Conservation (phyloP, 2,888 invertebrate genomes). For the Hylaea fasciaria region DNA sequence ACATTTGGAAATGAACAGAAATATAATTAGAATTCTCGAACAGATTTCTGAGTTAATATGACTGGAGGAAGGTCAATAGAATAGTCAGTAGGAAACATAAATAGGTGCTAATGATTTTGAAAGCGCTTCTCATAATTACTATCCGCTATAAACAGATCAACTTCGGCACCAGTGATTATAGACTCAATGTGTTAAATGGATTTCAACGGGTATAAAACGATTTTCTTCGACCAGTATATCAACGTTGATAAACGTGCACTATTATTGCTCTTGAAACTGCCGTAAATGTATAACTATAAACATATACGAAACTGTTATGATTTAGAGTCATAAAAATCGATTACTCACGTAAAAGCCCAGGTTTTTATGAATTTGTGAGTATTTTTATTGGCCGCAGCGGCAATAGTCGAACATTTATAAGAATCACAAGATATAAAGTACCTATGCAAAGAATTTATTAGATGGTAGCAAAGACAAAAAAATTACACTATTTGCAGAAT, state of each 20-base stretch:
- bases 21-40: conserved; percentile 27
- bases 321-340: conserved; percentile 15
- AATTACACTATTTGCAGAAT: too few relatives aligned
- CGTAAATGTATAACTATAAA: conserved; percentile 23
- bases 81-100: conserved; percentile 26
- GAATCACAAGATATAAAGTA: too few relatives aligned
- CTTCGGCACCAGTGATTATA: conserved; percentile 26
- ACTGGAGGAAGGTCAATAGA: conserved; percentile 15
- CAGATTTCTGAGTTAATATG: conserved; percentile 13
- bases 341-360: background rate
- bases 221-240: conserved; percentile 23
- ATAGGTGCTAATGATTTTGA: conserved; percentile 26
- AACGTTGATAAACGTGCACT: conserved; percentile 10
- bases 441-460: too few relatives aligned
- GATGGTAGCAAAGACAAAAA: too few relatives aligned
- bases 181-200: conserved; percentile 28
- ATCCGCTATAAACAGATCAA: conserved; percentile 16
- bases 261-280: conserved; percentile 22
- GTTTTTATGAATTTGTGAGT: background rate
- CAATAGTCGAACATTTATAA: too few relatives aligned
- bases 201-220: conserved; percentile 29
- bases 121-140: conserved; percentile 26
- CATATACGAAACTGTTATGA: conserved; percentile 10
- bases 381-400: background rate
- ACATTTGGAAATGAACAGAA: conserved; percentile 23